Conservation (phyloP, 2,113 vertebrate genomes). For the Tretioscincus oriximinensis region DNA sequence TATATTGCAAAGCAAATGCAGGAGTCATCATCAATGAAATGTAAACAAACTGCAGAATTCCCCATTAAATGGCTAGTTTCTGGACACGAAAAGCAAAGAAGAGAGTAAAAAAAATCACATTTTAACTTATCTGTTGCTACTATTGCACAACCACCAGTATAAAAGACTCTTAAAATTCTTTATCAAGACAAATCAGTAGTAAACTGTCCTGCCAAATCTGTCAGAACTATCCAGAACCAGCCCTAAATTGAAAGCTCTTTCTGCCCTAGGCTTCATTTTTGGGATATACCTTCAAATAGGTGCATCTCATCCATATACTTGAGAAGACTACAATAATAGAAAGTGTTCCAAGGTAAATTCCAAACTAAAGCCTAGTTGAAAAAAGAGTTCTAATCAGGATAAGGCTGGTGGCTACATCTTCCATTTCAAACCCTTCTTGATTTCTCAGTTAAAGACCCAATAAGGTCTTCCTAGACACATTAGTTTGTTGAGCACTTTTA, state of each 20-base stretch:
- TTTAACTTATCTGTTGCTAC: neutral
- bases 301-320: too few species aligned
- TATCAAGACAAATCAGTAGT: neutral
- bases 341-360: too few species aligned
- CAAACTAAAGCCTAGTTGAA: too few species aligned
- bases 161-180: neutral
- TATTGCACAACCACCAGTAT: neutral
- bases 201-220: neutral
- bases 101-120: neutral
- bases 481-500: conserved; percentile 17
- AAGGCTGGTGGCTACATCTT: neutral
- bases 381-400: too few species aligned
- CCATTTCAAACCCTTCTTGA: neutral
- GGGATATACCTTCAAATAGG: too few species aligned
- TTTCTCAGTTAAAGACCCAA: neutral
- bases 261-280: too few species aligned
- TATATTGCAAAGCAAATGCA: neutral
- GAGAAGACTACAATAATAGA: too few species aligned
- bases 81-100: neutral
- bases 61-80: neutral
- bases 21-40: neutral
- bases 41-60: neutral
- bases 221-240: too few species aligned
- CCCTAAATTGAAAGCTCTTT: neutral
- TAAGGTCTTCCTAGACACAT: neutral